phyloP scores from a whole-genome alignment of 2,113 vertebrate genomes.

The Serilophus lunatus region DNA sequence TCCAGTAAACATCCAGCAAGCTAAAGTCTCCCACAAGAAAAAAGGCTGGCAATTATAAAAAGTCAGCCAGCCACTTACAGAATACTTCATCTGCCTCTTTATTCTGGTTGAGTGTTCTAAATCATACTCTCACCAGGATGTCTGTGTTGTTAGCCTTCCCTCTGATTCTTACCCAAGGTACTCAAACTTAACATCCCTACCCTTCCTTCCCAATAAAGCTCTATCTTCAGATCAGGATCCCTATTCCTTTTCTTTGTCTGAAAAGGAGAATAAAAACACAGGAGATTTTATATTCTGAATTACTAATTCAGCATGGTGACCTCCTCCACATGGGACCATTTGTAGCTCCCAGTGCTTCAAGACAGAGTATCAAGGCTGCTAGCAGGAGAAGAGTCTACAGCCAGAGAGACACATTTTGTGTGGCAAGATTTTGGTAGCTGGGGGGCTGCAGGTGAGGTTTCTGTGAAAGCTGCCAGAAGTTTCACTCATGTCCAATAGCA shows the following conservation, averaged over 20 bases:
- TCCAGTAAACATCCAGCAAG: neutral
- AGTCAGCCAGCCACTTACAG: neutral
- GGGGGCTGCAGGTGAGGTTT: neutral
- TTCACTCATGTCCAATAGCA: neutral
- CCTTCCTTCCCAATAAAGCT: neutral
- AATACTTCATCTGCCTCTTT: neutral
- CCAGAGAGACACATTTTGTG: too few species aligned
- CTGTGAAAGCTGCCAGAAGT: neutral
- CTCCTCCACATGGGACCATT: neutral
- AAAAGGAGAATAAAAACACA: neutral
- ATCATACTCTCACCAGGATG: neutral
- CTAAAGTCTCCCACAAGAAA: neutral
- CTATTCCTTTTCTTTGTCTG: neutral
- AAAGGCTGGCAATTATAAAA: neutral
- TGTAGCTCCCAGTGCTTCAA: neutral
- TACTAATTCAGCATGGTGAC: fast-evolving
- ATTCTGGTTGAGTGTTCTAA: neutral
- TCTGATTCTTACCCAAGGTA: neutral
- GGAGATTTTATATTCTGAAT: neutral
- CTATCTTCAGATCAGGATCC: neutral
- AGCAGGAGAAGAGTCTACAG: too few species aligned
- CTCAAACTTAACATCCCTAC: neutral
- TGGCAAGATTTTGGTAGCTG: neutral
- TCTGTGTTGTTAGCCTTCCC: neutral
- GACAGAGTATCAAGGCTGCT: neutral